phyloP scores from a whole-genome alignment of 2,888 invertebrate genomes.

The Thelaira solivaga region DNA sequence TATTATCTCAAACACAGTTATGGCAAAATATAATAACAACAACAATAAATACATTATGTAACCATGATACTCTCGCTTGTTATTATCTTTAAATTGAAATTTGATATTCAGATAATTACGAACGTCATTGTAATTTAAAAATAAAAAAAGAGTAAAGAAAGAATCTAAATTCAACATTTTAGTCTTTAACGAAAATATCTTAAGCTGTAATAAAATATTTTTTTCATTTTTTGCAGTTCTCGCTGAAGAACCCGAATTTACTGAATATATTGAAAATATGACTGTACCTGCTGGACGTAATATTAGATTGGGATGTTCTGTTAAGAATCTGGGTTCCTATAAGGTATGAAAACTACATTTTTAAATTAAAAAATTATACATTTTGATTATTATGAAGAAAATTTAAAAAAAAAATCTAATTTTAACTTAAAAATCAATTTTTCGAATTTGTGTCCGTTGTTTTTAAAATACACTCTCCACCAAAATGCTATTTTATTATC shows the following conservation, averaged over 20 bases:
- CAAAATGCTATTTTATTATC: too few relatives aligned
- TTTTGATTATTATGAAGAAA: background rate
- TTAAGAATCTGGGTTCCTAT: conserved; percentile 92
- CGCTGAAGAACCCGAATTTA: conserved; percentile 92
- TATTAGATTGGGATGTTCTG: conserved; percentile 92
- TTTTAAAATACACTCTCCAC: too few relatives aligned
- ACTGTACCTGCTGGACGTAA: conserved; percentile 90
- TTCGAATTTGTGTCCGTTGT: too few relatives aligned
- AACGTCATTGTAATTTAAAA: too few relatives aligned
- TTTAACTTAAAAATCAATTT: background rate
- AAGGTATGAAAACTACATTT: conserved; percentile 82
- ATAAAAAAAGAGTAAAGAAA: too few relatives aligned
- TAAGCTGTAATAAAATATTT: background rate
- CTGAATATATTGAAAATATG: conserved; percentile 92
- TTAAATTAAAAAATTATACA: too few relatives aligned
- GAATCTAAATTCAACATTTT: too few relatives aligned
- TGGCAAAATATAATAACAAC: conserved; percentile 5
- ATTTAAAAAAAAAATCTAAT: background rate
- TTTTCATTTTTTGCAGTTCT: conserved; percentile 80
- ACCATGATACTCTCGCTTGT: background rate
- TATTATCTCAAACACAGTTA: conserved; percentile 47
- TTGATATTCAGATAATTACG: conserved; percentile 26
- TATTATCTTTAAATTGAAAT: conserved; percentile 26
- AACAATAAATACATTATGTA: conserved; percentile 5
- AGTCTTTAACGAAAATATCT: background rate